Base-by-base conservation (phyloP, 2,113 vertebrate species). In the Trichechus manatus region DNA sequence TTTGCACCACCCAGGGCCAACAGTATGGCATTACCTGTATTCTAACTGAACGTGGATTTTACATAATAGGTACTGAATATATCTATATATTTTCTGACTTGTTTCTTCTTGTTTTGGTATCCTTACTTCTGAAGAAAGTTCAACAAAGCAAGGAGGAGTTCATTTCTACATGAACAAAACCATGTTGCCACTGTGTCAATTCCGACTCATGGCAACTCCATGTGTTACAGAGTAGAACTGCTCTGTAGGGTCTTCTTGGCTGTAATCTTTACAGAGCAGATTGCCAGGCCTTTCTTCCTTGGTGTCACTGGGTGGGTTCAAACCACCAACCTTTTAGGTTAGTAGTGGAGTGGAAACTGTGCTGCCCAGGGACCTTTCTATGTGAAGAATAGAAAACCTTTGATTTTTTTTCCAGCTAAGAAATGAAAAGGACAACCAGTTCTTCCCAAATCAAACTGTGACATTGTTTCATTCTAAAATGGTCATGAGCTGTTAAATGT, bases 391-490 rank as follows among this genome's bases (percentile, higher is more conserved):
- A 53, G 23, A 75, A 47, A 86, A 36, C 36, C 20, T 29, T 82
- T 5, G 1, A 25, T 68, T 70, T 83, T 39, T 59, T 87, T 63
- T n/a, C 75, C 63, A 95, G 47, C 61, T 50, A 81, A 94, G 22
- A 89, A 94, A 39, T 50, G 27, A 61, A 86, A 94, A 96, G 20
- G n/a, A 94, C 44, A 89, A 53, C 4, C 2, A 23, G 8, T 66
- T 93, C 33, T 89, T 66, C 31, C 20, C 50, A 66, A 84, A 36
- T 63, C n/a, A 77, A 13, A 82, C 29, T 27, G 13, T 42, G 93
- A 68, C 10, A 75, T 90, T 75, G 14, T 82, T 91, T 94, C 87
- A 81, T 33, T 86, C 78, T 93, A 83, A 88, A 89, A 91, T 4
- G 82, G 25, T 9, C 78, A 82, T 1, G 15, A 91, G 63, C 19